Conservation (phyloP, 2,113 vertebrate genomes). For the Arvicanthis niloticus region DNA sequence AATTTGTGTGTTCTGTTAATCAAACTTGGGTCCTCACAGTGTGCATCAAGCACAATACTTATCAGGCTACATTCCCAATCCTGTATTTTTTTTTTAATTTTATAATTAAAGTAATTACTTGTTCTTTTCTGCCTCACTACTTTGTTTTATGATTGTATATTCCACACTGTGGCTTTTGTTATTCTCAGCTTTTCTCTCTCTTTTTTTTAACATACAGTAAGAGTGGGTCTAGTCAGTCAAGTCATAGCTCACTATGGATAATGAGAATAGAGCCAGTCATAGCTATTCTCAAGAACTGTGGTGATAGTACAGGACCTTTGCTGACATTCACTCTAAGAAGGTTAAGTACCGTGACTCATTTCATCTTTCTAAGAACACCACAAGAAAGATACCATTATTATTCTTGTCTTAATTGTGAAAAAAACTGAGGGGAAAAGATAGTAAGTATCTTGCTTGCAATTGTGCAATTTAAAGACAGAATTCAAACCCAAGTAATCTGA, state of each 20-base stretch:
- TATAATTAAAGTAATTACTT: neutral
- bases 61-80: too few relatives aligned
- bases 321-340: neutral
- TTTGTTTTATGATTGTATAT: slow-evolving; percentile 32
- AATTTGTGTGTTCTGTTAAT: neutral
- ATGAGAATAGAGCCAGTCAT: neutral
- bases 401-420: neutral
- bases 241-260: neutral
- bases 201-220: neutral
- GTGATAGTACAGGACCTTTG: neutral
- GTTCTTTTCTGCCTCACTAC: neutral
- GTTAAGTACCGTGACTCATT: neutral
- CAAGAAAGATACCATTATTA: neutral
- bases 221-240: neutral
- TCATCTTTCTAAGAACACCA: neutral
- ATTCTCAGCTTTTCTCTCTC: neutral
- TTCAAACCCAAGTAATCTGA: neutral
- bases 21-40: neutral
- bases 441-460: neutral
- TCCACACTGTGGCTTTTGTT: neutral
- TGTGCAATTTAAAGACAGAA: neutral
- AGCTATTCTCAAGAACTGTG: neutral
- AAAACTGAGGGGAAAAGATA: neutral
- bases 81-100: neutral
- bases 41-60: too few relatives aligned